Evolutionary conservation across 2,797 vertebrate species (phyloP).

Genomic region (Enteromius anoplus): DNA sequence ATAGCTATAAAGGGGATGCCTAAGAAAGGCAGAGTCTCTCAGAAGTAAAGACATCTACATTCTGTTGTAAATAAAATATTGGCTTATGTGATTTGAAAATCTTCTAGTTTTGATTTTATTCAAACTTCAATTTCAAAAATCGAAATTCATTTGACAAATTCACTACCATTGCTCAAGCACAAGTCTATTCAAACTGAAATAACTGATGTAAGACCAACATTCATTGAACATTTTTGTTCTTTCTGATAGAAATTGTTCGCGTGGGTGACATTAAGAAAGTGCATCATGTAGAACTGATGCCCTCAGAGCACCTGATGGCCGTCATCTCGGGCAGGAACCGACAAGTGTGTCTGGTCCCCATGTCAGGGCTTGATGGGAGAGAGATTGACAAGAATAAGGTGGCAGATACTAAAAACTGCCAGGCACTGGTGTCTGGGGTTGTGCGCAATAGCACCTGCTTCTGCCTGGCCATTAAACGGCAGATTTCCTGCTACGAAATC

Average conservation of each 20-base stretch:
- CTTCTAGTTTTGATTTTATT: too few species aligned
- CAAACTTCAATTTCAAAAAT: too few species aligned
- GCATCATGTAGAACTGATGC: constrained; percentile 92
- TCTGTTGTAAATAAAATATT: too few species aligned
- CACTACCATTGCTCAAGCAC: background rate
- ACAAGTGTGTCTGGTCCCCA: constrained; percentile 92
- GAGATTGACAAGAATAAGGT: constrained; percentile 95
- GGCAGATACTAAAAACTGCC: constrained; percentile 94
- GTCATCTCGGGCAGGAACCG: constrained; percentile 98
- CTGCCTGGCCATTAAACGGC: constrained; percentile 95
- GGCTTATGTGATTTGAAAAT: too few species aligned
- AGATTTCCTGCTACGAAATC: constrained; percentile 95
- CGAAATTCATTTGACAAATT: too few species aligned
- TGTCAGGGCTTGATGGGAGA: constrained; percentile 88
- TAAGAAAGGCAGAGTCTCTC: too few species aligned
- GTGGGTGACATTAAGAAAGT: constrained; percentile 98
- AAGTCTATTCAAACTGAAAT: background rate
- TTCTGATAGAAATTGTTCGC: constrained; percentile 90
- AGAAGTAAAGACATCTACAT: too few species aligned
- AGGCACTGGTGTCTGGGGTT: constrained; percentile 86
- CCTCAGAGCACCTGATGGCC: constrained; percentile 91
- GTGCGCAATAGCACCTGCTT: constrained; percentile 88
- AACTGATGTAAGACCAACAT: background rate
- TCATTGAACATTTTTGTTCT: background rate
- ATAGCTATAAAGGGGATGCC: too few species aligned